phyloP scores from a whole-genome alignment of 2,113 vertebrate genomes.

The Electrona antarctica region DNA sequence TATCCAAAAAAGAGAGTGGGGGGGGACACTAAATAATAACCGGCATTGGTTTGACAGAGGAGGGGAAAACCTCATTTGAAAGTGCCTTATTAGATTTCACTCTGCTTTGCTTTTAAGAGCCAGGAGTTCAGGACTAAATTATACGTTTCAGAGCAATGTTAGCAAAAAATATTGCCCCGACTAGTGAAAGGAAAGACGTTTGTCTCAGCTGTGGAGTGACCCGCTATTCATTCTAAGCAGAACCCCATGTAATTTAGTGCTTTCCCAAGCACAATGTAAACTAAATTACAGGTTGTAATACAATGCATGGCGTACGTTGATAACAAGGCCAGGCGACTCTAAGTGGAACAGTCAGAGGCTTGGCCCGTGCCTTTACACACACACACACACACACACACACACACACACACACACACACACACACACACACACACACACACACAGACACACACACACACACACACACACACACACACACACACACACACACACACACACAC shows the following conservation, averaged over 20 bases:
- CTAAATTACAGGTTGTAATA: constrained; percentile 74
- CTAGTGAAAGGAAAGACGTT: constrained; percentile 68
- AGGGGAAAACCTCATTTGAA: constrained; percentile 53
- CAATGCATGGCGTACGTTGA: constrained; percentile 69
- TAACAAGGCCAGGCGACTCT: constrained; percentile 60
- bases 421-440: constrained; percentile 28
- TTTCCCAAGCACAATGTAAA: constrained; percentile 66
- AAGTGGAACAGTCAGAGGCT: constrained; percentile 49
- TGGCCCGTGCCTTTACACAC: constrained; percentile 30
- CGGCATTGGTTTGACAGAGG: constrained; percentile 45
- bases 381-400: not conserved
- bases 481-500: too few species aligned
- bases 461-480: constrained; percentile 18
- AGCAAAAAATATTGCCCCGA: constrained; percentile 68
- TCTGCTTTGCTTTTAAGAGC: constrained; percentile 64
- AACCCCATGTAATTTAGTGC: constrained; percentile 69
- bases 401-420: constrained; percentile 21
- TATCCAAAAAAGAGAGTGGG: constrained; percentile 41
- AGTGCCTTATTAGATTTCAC: constrained; percentile 72
- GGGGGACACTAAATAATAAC: constrained; percentile 44
- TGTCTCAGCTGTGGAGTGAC: constrained; percentile 63
- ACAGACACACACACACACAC: constrained; percentile 41
- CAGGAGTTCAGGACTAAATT: constrained; percentile 68
- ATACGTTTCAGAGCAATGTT: constrained; percentile 66
- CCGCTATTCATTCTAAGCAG: constrained; percentile 64